phyloP scores from a whole-genome alignment of 2,888 invertebrate species.

The Tineola bisselliella region DNA sequence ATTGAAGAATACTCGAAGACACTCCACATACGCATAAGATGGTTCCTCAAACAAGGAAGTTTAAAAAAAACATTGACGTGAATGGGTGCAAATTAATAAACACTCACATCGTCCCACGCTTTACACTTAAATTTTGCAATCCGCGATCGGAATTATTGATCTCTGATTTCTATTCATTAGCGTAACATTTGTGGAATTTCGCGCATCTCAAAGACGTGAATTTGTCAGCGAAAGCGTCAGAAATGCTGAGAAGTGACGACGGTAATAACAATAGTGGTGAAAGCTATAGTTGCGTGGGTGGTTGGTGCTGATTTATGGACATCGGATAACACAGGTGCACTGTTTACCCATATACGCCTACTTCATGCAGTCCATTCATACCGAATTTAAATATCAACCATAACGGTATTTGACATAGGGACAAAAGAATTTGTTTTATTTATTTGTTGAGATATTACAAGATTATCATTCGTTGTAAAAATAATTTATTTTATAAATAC shows the following conservation, averaged over 20 bases:
- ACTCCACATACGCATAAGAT: background rate
- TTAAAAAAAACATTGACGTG: background rate
- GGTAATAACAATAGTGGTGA: slow-evolving; percentile 41
- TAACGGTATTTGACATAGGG: background rate
- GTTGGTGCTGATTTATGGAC: slow-evolving; percentile 29
- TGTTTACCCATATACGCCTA: slow-evolving; percentile 23
- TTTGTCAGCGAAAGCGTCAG: slow-evolving; percentile 39
- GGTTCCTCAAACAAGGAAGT: background rate
- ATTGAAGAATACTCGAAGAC: background rate
- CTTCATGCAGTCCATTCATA: slow-evolving; percentile 16
- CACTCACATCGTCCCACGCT: background rate
- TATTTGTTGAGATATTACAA: background rate
- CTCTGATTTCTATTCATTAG: slow-evolving; percentile 11
- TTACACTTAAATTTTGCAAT: background rate
- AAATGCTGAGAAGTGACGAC: slow-evolving; percentile 12
- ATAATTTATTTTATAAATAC: too few species aligned
- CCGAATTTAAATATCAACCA: background rate
- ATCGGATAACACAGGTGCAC: slow-evolving; percentile 28
- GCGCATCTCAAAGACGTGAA: slow-evolving; percentile 25
- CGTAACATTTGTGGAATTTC: slow-evolving; percentile 25
- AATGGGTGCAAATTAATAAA: background rate
- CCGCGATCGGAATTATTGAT: background rate
- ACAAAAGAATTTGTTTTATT: background rate
- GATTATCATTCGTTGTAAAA: too few species aligned
- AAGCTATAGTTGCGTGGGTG: slow-evolving; percentile 25